Percentiles rank a stretch among this genome's conserved stretches.
Evolutionary conservation across 1,140 invertebrate species (phyloP).

Genomic region (Polyergus mexicanus): DNA sequence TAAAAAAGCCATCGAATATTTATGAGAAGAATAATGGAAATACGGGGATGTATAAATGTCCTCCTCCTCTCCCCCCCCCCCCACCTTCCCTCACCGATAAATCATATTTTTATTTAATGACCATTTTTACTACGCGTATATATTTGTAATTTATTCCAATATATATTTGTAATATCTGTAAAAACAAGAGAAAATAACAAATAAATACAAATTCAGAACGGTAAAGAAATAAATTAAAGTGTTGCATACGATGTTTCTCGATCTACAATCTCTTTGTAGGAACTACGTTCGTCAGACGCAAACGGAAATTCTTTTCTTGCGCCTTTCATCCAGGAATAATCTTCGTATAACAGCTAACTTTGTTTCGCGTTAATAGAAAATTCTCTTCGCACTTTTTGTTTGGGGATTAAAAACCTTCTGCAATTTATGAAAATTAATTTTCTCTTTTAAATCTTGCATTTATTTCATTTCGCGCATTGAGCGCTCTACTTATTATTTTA

Average conservation of each 20-base stretch:
- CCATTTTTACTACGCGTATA: not conserved
- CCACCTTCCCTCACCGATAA: too few species aligned
- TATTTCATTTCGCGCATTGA: not conserved
- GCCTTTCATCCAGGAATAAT: constrained; percentile 45
- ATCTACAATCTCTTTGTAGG: constrained; percentile 35
- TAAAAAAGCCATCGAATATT: not conserved
- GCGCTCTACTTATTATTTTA: not conserved
- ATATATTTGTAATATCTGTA: constrained; percentile 1
- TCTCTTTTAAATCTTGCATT: constrained; percentile 20
- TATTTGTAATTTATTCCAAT: constrained; percentile 12
- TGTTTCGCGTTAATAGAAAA: constrained; percentile 39
- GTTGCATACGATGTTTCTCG: not conserved
- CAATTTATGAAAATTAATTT: constrained; percentile 44
- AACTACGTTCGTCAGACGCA: not conserved
- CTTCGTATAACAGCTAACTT: constrained; percentile 45
- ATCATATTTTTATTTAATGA: constrained; percentile 18
- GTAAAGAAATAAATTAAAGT: constrained; percentile 13
- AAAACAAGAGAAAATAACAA: not conserved
- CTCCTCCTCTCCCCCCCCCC: too few species aligned
- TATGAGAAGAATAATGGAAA: not conserved
- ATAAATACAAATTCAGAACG: not conserved
- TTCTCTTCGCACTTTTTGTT: constrained; percentile 33
- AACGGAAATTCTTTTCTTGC: constrained; percentile 46
- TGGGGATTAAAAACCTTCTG: constrained; percentile 14
- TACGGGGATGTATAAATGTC: too few species aligned